Evolutionary conservation across 1,140 invertebrate genomes (phyloP), one percentile per base, ranked within the genome.

Genomic region (Aphelenchoides besseyi): DNA sequence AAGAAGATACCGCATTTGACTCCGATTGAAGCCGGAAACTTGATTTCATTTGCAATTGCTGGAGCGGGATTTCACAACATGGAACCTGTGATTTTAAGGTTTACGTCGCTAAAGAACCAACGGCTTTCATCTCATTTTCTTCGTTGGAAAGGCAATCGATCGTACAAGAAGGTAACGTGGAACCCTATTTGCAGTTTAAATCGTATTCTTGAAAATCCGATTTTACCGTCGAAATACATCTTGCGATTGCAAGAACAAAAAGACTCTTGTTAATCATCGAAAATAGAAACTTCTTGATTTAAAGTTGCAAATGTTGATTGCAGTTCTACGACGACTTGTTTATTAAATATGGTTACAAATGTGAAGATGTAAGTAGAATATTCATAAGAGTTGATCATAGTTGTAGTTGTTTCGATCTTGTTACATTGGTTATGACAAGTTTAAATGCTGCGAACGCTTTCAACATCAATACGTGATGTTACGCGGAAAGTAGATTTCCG

Each of bases 311-410:
- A n/a, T n/a, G n/a, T n/a, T n/a, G n/a, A n/a, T n/a, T n/a, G n/a
- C 63, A 66, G 8, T 66, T 66, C 32, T 66, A 66, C 28, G 29
- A 66, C 32, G 63, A 66, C 3, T 32, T 66, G 3, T 66, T 66
- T 33, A 18, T 66, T 12, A 37, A 32, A 41, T 37, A 41, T 8
- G 63, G 63, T 16, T 66, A 66, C 29, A 37, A 53, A 28, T 66
- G 63, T 53, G 36, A 66, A 64, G 63, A 66, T 3, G 63, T 66
- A 30, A 36, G 63, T 59, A 8, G 5, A 8, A 59, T 8, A 59
- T 12, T 5, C 12, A 8, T 16, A 59, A 33, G 5, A 8, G 55
- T 8, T 8, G 23, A 5, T 33, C 5, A 37, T 2, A 26, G 12
- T 16, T 66, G 30, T 35, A 66, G 63, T 33, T 66, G 16, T 66